Evolutionary conservation across 2,888 invertebrate genomes (phyloP).

Genomic region (Coleophora flavipennella): DNA sequence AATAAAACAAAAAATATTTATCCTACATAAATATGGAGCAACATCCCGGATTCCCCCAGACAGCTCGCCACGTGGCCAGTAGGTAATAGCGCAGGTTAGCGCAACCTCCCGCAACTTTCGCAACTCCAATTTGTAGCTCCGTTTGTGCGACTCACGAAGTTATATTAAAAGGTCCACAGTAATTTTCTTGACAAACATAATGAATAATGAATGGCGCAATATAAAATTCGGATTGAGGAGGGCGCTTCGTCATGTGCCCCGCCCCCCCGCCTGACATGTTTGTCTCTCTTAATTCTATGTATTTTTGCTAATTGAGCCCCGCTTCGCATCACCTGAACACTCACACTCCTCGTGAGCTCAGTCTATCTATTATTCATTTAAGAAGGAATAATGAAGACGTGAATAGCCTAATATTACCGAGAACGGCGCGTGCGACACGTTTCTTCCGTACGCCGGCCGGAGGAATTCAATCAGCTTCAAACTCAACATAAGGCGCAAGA

Average conservation of each 20-base stretch:
- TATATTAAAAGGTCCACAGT: constrained; percentile 72
- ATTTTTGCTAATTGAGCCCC: constrained; percentile 69
- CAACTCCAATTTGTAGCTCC: constrained; percentile 60
- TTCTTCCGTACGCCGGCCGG: constrained; percentile 41
- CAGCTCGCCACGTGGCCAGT: constrained; percentile 43
- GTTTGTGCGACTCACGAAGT: constrained; percentile 55
- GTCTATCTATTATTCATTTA: constrained; percentile 51
- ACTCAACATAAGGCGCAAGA: constrained; percentile 71
- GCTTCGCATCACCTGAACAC: constrained; percentile 47
- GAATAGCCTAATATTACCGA: constrained; percentile 9
- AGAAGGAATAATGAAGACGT: constrained; percentile 43
- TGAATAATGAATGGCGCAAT: constrained; percentile 66
- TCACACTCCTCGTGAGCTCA: constrained; percentile 23
- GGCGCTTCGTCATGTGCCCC: constrained; percentile 53
- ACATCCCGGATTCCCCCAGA: constrained; percentile 15
- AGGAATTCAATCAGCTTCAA: constrained; percentile 64
- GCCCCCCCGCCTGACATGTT: constrained; percentile 56
- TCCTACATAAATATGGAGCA: too few species aligned
- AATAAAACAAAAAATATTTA: too few species aligned
- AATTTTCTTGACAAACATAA: constrained; percentile 68
- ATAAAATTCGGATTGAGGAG: constrained; percentile 69
- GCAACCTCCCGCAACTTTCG: constrained; percentile 47
- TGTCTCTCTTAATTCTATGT: constrained; percentile 68
- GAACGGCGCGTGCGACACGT: constrained; percentile 17
- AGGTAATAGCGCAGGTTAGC: constrained; percentile 56